Base-by-base conservation (phyloP, 2,113 vertebrate species). In the Hippocampus guttulatus region DNA sequence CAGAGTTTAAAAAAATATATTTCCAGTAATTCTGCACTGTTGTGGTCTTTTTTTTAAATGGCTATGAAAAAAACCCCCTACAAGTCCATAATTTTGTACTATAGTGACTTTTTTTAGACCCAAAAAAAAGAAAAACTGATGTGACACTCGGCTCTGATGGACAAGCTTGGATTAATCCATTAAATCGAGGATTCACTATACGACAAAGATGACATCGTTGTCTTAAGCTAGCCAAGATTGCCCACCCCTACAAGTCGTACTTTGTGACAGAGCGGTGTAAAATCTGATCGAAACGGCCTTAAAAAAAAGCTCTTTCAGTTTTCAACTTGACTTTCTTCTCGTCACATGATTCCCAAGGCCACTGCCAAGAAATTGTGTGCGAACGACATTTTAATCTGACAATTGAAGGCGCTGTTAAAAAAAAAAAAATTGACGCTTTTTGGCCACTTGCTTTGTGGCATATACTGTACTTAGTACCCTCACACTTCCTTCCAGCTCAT, bases 401-500 rank as follows among this genome's bases (percentile, higher is more conserved):
- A 61, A 61, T 61, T 33, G 58, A 7, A 61, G 30, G 58, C 25
- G 1, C 57, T 25, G 30, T 58, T 30, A 60, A 60, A 16, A 27
- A 27, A 27, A 27, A 11, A 25, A 25, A 14, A 4, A 1, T 49
- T 1, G 15, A 30, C 6, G 2, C 25, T 30, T 60, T 60, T 60
- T 60, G 14, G 27, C 27, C 58, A 18, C 25, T 58, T 27, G 16
- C 15, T 61, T 61, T 30, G 27, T 33, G 58, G 1, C 5, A 6
- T 38, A 38, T 38, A 14, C 27, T 47, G 41, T 25, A 65, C 7
- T 65, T 65, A 27, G 41, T 23, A 25, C 77, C 40, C 49, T 21
- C 75, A 14, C 74, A 64, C 81, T 74, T 73, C 60, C 80, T 75
- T 73, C 77, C 79, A 81, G 85, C 81, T 85, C 79, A 80, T 84